These are phyloP conservation scores for Hiodon alosoides DNA, from an alignment of 2,113 vertebrate genomes.

Conservation along the genomic window DNA sequence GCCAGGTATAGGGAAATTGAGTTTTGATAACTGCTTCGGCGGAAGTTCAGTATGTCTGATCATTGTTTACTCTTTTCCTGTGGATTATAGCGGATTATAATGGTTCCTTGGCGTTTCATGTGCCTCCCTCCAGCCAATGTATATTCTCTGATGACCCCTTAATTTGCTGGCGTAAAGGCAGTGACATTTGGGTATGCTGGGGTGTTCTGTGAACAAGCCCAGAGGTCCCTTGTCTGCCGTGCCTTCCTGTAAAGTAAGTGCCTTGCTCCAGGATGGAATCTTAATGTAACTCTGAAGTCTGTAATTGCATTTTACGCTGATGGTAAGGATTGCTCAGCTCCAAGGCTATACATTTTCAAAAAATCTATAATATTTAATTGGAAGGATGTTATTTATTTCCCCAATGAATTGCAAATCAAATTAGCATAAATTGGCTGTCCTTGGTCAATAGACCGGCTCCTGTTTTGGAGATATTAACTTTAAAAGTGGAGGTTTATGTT, in stretches of 20 bases:
- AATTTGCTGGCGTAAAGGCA: not conserved
- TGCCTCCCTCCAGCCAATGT: not conserved
- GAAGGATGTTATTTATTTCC: slow-evolving; percentile 53
- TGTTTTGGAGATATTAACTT: not conserved
- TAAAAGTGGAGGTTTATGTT: not conserved
- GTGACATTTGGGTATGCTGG: not conserved
- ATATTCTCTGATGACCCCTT: slow-evolving; percentile 4
- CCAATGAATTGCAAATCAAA: slow-evolving; percentile 43
- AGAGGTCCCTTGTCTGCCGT: not conserved
- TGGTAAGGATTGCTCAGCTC: slow-evolving; percentile 25
- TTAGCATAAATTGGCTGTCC: slow-evolving; percentile 39
- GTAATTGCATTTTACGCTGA: slow-evolving; percentile 65
- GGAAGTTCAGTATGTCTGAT: not conserved
- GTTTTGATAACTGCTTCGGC: slow-evolving; percentile 1
- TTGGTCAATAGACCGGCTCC: slow-evolving; percentile 31
- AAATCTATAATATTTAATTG: slow-evolving; percentile 35
- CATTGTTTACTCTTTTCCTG: not conserved
- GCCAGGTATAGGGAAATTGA: not conserved
- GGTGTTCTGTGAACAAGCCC: not conserved
- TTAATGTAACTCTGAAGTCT: not conserved
- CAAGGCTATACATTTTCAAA: slow-evolving; percentile 27
- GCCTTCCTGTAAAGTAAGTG: not conserved
- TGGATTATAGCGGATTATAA: not conserved
- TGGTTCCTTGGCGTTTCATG: slow-evolving; percentile 9
- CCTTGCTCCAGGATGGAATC: no score